phyloP scores from a whole-genome alignment of 2,888 invertebrate species.

The Cordilura impudica region DNA sequence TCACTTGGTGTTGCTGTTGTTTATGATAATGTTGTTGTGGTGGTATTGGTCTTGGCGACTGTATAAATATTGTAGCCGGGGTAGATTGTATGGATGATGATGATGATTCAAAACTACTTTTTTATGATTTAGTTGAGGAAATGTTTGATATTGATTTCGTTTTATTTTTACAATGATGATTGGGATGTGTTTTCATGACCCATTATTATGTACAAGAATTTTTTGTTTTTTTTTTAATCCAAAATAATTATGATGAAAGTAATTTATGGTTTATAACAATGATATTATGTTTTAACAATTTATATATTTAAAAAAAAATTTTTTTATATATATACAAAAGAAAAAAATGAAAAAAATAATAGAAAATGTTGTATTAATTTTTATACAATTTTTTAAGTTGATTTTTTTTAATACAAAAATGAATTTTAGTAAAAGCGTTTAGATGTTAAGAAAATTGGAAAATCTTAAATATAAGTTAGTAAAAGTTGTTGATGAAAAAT shows the following conservation, averaged over 20 bases:
- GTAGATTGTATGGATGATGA: slow-evolving; percentile 70
- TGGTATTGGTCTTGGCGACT: slow-evolving; percentile 67
- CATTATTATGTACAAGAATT: slow-evolving; percentile 53
- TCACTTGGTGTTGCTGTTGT: slow-evolving; percentile 65
- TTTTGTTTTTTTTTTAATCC: slow-evolving; percentile 17
- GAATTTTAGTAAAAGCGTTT: slow-evolving; percentile 52
- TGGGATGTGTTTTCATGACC: slow-evolving; percentile 45
- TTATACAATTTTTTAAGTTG: slow-evolving; percentile 34
- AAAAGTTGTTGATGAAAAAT: slow-evolving; percentile 2
- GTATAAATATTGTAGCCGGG: slow-evolving; percentile 72
- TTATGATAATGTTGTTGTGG: slow-evolving; percentile 41
- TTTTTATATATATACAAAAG: slow-evolving; percentile 56
- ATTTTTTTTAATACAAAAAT: slow-evolving; percentile 31
- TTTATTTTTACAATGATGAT: slow-evolving; percentile 29
- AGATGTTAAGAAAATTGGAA: slow-evolving; percentile 1
- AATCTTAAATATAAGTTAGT: neutral
- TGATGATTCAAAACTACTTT: slow-evolving; percentile 74
- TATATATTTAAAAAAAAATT: slow-evolving; percentile 41
- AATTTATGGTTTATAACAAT: slow-evolving; percentile 63
- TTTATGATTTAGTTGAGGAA: slow-evolving; percentile 31
- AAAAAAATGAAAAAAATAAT: slow-evolving; percentile 52
- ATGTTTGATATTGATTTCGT: slow-evolving; percentile 33
- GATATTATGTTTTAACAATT: slow-evolving; percentile 45
- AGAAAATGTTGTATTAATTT: slow-evolving; percentile 52
- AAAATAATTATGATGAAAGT: slow-evolving; percentile 34